Conservation (phyloP, 2,888 invertebrate genomes). For the Dascillus cervinus region DNA sequence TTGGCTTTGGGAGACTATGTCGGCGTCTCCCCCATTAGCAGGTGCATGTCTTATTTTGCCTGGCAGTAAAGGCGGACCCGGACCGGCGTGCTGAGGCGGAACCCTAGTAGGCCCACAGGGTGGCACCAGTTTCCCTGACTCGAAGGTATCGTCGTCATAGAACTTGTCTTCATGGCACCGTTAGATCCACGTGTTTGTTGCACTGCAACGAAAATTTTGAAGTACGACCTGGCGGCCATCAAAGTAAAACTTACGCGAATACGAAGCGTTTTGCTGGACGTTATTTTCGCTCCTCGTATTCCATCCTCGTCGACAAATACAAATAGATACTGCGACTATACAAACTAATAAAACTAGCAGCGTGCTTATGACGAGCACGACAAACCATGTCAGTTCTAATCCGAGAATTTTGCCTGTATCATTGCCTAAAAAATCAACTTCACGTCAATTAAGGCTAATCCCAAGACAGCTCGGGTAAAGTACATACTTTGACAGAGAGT, state of each 20-base stretch:
- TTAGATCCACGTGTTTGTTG: constrained; percentile 70
- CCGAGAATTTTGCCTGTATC: constrained; percentile 60
- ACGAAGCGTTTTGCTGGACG: constrained; percentile 43
- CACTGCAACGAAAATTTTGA: constrained; percentile 43
- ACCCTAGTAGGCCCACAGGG: constrained; percentile 75
- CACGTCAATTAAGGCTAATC: not conserved
- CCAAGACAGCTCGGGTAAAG: not conserved
- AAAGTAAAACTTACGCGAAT: constrained; percentile 47
- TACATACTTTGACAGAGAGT: constrained; percentile 72
- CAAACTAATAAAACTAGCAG: constrained; percentile 61
- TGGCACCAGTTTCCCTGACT: constrained; percentile 92
- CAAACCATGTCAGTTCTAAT: constrained; percentile 69
- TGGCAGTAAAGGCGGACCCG: constrained; percentile 68
- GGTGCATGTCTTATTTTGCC: constrained; percentile 56
- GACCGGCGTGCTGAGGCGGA: constrained; percentile 51
- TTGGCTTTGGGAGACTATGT: constrained; percentile 54
- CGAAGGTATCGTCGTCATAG: constrained; percentile 49
- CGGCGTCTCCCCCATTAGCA: constrained; percentile 36
- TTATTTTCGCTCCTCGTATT: constrained; percentile 41
- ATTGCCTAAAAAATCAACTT: constrained; percentile 44
- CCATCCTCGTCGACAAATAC: constrained; percentile 64
- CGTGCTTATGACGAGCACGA: constrained; percentile 61
- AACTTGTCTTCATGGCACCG: constrained; percentile 57
- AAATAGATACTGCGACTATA: constrained; percentile 63
- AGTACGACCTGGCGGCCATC: no score